Base-by-base conservation (phyloP, 2,113 vertebrate species). In the Aspidoscelis tigris region DNA sequence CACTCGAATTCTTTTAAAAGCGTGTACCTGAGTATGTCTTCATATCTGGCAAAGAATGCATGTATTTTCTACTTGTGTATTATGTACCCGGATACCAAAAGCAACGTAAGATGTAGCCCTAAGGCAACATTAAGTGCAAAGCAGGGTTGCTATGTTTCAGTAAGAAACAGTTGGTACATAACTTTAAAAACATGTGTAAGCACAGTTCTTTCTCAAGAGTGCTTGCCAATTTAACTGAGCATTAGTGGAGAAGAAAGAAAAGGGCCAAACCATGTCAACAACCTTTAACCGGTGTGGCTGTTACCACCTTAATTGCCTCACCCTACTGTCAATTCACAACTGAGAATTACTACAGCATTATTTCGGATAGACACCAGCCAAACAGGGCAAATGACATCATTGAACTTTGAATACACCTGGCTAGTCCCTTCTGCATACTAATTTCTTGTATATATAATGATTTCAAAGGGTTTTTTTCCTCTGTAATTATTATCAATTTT, bases 211-310 rank as follows among this genome's bases (percentile, higher is more conserved):
- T 11, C 43, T 18, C 21, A 55, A 69, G 47, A 50, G 11, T 76
- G 68, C 33, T 76, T 84, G 74, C 69, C 65, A 84, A n/a, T 84
- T 69, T 55, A 77, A 16, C 22, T 58, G 39, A 58, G 39, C 66
- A 24, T 16, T 55, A 77, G 21, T 16, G 11, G 39, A 33, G 24
- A 18, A 58, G 43, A 41, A 83, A 55, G 6, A 76, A 83, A 58
- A 3, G 53, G 77, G 8, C 24, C 53, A 84, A 84, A 58, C 47
- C 26, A 69, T 65, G 61, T 20, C 74, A 77, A 76, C 75, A 58
- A 58, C 64, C 21, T 69, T 69, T 14, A 76, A 20, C 64, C 18
- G 39, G 20, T 24, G 24, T 20, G 18, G 74, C 47, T 83, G 65
- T 77, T 39, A 73, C 22, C 41, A 66, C 41, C 22, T 79, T 24